phyloP scores from a whole-genome alignment of 2,797 vertebrate genomes.

The Carcharodon carcharias region DNA sequence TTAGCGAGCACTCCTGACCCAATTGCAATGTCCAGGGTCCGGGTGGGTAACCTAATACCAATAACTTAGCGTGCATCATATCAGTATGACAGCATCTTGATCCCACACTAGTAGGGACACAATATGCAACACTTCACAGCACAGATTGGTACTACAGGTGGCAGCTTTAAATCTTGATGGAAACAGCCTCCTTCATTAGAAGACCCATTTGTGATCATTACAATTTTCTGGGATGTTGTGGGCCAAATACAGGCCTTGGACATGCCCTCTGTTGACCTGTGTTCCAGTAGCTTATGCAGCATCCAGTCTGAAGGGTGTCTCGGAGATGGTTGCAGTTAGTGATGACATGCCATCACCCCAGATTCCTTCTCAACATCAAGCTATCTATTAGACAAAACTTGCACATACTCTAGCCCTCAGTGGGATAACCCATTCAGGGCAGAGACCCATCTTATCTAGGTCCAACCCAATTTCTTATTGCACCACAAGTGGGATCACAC shows the following conservation, averaged over 20 bases:
- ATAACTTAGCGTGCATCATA: background rate
- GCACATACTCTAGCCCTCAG: background rate
- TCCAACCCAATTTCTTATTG: background rate
- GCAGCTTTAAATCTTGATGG: background rate
- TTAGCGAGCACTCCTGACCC: background rate
- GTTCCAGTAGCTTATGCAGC: background rate
- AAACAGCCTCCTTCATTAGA: background rate
- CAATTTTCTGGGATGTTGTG: background rate
- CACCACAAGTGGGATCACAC: background rate
- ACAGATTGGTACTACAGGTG: background rate
- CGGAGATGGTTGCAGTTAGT: background rate
- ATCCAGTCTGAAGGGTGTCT: background rate
- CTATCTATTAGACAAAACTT: background rate
- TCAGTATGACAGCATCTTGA: background rate
- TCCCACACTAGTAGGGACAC: no score
- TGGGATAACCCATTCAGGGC: background rate
- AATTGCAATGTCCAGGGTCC: background rate
- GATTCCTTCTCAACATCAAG: background rate
- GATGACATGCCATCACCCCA: background rate
- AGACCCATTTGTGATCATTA: background rate
- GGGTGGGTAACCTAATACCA: background rate
- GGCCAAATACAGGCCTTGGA: background rate
- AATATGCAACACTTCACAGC: background rate
- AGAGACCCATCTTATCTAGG: background rate
- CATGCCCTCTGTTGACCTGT: background rate